Evolutionary conservation across 2,113 vertebrate genomes (phyloP), one percentile per base, ranked within the genome.

Genomic region (Petrocephalus zakoni): DNA sequence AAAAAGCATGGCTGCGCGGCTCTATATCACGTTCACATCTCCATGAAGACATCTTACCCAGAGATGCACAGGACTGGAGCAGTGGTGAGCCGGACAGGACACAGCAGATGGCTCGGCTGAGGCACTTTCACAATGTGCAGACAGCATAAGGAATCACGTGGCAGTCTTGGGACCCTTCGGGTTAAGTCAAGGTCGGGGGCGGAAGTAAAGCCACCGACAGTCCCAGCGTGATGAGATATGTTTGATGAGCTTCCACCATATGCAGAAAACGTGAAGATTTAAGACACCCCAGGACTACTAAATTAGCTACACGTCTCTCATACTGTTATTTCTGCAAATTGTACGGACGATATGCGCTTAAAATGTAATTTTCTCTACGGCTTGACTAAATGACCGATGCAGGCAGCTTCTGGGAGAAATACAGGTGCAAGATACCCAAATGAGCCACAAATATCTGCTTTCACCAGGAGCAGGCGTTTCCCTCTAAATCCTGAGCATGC

Each of bases 301-400:
- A 95, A 95, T 94, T 93, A 94, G 92, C 90, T 91, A 90, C 87
- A 91, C 84, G 61, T 92, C 93, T 94, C 94, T 93, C 91, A 92
- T 93, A 92, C 94, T 95, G 94, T 94, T 94, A 94, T 95, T 96
- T 91, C 92, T 92, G 90, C 90, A 92, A 89, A 94, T 94, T 94
- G 93, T 88, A 91, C 91, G 95, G 94, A 91, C 91, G 91, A 95
- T 95, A 93, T 91, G 93, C 94, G 94, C 95, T 96, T 95, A 95
- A 93, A 95, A 46, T 83, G 19, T 56, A 56, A 96, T 95, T 95
- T 94, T 93, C 94, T 94, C 95, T 95, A 95, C 94, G 94, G 95
- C 94, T 95, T 93, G 93, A 94, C 94, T 91, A 93, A 95, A 93
- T 95, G 93, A 95, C 94, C 93, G 93, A 93, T 88, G 91, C 90